Conservation (phyloP, 2,888 invertebrate species). For the Melanargia galathea region DNA sequence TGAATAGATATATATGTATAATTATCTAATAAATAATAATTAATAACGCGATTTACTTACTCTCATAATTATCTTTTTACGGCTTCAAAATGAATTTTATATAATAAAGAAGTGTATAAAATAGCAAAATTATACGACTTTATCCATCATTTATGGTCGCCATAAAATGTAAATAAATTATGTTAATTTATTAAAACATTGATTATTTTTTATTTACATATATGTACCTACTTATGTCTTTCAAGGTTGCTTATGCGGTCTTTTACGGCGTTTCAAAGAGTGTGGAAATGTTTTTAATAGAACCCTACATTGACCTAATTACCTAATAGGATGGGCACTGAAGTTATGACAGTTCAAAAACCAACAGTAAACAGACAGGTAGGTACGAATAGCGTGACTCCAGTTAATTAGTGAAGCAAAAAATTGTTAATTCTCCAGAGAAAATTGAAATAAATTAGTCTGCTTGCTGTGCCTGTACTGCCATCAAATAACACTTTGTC, state of each 20-base stretch:
- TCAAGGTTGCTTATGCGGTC: slow-evolving; percentile 33
- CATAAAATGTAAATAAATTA: slow-evolving; percentile 50
- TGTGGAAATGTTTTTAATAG: slow-evolving; percentile 6
- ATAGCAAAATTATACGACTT: slow-evolving; percentile 34
- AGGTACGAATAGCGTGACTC: slow-evolving; percentile 59
- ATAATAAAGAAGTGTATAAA: background rate
- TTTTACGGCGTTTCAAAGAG: slow-evolving; percentile 30
- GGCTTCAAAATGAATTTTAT: slow-evolving; percentile 9
- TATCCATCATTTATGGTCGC: slow-evolving; percentile 45
- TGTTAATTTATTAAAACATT: slow-evolving; percentile 31
- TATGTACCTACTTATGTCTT: slow-evolving; percentile 18
- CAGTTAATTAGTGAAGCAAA: slow-evolving; percentile 47
- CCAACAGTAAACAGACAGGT: too few relatives aligned
- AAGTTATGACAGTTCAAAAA: slow-evolving; percentile 4
- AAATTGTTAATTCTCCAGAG: slow-evolving; percentile 34
- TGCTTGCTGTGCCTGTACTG: slow-evolving; percentile 51
- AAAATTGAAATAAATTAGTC: slow-evolving; percentile 56
- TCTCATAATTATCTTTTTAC: background rate
- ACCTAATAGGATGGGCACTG: background rate
- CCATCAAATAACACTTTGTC: slow-evolving; percentile 11
- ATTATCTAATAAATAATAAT: too few relatives aligned
- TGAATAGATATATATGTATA: too few relatives aligned
- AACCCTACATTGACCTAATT: background rate
- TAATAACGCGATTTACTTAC: background rate
- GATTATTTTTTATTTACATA: slow-evolving; percentile 1